Base-by-base conservation (phyloP, 1,140 invertebrate species). In the Chelonus insularis region DNA sequence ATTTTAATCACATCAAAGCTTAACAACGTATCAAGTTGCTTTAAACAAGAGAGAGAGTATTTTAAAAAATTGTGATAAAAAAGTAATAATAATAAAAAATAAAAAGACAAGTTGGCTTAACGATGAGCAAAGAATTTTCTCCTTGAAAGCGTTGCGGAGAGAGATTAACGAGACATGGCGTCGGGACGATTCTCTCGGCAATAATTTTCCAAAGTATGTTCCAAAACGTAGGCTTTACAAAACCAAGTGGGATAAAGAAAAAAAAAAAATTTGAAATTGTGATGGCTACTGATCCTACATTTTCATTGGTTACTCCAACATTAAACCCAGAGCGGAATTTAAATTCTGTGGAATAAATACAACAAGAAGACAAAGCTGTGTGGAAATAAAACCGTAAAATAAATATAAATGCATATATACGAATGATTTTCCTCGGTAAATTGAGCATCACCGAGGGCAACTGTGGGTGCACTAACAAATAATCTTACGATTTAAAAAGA, bases 131-230 rank as follows among this genome's bases (percentile, higher is more conserved):
- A 25, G 18, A 20, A 37, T 41, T 45, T 45, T 48, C 43, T n/a
- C 32, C 45, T 41, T 45, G 32, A 47, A 36, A 58, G 43, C 47
- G 11, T n/a, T 29, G 23, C 45, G 57, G 20, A 45, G 25, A 51
- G 34, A 60, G 48, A 60, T 60, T 60, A 60, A 60, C 58, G 58
- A 54, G 51, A 60, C 48, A 23, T 25, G 37, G 29, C 45, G 57
- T 59, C 57, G 45, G 39, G 50, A 60, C 58, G 48, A 12, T 16
- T 54, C 29, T 20, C 47, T 11, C 20, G 16, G 29, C 12, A 36
- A 54, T 37, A 54, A 37, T 9, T 25, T 34, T 36, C 4, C n/a
- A 29, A 29, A 50, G 47, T 25, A 9, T 50, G 21, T 50, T 11
- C 47, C 20, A 50, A 50, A 25, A 11, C 6, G n/a, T 29, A 57